Evolutionary conservation across 2,113 vertebrate species (phyloP).

Genomic region (Sphyrna mokarran): DNA sequence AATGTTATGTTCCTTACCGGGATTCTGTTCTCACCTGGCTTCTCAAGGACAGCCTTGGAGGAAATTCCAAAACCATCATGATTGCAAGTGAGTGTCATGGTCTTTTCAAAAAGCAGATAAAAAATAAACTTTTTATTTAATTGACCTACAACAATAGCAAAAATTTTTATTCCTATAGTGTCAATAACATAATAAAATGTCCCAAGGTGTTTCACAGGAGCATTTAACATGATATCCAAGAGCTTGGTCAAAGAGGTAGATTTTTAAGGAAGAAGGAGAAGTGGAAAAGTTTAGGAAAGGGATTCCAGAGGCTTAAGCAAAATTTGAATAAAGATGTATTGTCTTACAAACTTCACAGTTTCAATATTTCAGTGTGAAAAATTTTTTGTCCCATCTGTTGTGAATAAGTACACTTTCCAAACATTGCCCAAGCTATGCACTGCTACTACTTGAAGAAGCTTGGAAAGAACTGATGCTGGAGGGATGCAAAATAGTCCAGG

Average conservation of each 20-base stretch:
- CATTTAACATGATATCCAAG: neutral
- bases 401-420: neutral
- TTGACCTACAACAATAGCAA: neutral
- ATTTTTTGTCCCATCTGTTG: neutral
- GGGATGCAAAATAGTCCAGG: neutral
- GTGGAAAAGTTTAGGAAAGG: neutral
- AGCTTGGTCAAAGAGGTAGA: neutral
- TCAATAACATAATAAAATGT: neutral
- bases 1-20: slow-evolving; percentile 86
- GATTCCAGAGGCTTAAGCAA: neutral
- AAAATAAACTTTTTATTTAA: neutral
- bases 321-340: neutral
- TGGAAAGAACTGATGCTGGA: neutral
- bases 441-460: neutral
- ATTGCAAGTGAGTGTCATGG: slow-evolving; percentile 76
- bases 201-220: neutral
- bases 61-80: slow-evolving; percentile 97
- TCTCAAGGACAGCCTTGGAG: slow-evolving; percentile 91
- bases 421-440: neutral
- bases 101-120: neutral
- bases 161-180: neutral
- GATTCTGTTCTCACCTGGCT: slow-evolving; percentile 97
- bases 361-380: neutral
- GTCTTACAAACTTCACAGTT: neutral
- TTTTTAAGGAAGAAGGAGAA: neutral